Evolutionary conservation across 1,140 invertebrate genomes (phyloP).

Genomic region (Chionoecetes opilio): DNA sequence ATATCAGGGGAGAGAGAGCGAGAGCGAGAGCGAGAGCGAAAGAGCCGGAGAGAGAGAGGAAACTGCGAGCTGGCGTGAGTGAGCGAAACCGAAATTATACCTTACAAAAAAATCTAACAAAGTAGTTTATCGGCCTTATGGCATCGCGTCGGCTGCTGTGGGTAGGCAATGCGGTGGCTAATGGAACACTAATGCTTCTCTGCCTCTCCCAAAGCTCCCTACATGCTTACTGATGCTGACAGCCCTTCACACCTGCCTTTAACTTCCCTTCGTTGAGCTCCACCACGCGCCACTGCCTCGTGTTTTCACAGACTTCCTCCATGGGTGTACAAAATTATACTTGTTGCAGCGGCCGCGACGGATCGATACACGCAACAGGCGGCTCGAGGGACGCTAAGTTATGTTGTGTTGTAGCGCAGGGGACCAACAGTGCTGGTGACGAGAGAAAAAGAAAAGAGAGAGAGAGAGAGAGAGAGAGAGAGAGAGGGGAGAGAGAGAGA

Average conservation of each 20-base stretch:
- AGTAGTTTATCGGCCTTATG: no score
- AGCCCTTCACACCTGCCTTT: no score
- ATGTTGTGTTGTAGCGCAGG: not conserved
- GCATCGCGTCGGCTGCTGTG: no score
- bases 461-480: constrained; percentile 27
- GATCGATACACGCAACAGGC: constrained; percentile 5
- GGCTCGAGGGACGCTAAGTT: not conserved
- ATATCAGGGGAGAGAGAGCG: not conserved
- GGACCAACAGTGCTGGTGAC: constrained; percentile 9
- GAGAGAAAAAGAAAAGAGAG: no score
- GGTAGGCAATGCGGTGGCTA: no score
- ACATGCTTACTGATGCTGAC: no score
- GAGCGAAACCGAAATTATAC: no score
- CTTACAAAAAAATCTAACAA: no score
- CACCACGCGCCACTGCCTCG: not conserved
- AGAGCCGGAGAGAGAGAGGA: no score
- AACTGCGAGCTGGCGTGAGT: no score
- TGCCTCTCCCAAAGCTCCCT: no score
- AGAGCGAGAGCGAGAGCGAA: not conserved
- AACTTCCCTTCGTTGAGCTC: not conserved
- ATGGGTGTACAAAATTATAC: not conserved
- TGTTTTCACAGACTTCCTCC: not conserved
- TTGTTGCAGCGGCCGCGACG: not conserved
- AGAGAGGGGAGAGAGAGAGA: constrained; percentile 27
- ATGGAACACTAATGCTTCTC: no score